These are phyloP conservation scores for Agrypnus murinus DNA, from an alignment of 2,888 invertebrate species.

Conservation along the genomic window DNA sequence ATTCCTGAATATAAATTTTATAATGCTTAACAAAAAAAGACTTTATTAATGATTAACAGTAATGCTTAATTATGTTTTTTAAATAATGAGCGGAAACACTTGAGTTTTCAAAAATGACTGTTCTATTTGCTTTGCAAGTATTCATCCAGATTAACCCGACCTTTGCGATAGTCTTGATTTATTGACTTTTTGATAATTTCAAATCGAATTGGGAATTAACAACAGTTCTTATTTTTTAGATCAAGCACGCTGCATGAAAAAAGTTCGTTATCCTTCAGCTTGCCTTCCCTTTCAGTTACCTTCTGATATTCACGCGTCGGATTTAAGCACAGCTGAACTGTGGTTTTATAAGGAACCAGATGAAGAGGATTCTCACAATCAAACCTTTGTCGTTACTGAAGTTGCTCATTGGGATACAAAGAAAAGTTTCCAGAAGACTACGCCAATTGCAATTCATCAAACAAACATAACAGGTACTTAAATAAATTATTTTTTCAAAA, in stretches of 20 bases:
- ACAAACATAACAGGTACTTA: constrained; percentile 82
- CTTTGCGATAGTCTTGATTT: constrained; percentile 27
- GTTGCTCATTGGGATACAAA: constrained; percentile 83
- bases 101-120: background rate
- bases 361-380: constrained; percentile 78
- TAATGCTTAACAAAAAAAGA: no score
- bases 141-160: constrained; percentile 27
- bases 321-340: constrained; percentile 85
- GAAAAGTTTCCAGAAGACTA: constrained; percentile 84
- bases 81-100: constrained; percentile 13
- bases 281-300: constrained; percentile 87
- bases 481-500: constrained; percentile 30
- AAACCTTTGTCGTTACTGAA: constrained; percentile 86
- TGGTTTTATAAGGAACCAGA: constrained; percentile 87
- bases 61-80: no score
- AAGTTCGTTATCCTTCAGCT: constrained; percentile 77
- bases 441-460: constrained; percentile 85
- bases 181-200: constrained; percentile 14
- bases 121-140: constrained; percentile 16
- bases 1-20: no score
- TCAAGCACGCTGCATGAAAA: constrained; percentile 72
- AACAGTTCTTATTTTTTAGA: constrained; percentile 67
- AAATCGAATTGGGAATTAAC: constrained; percentile 12
- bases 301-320: constrained; percentile 82
- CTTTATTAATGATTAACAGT: no score